Base-by-base conservation (phyloP, 1,140 invertebrate species). In the Eufriesea mexicana region DNA sequence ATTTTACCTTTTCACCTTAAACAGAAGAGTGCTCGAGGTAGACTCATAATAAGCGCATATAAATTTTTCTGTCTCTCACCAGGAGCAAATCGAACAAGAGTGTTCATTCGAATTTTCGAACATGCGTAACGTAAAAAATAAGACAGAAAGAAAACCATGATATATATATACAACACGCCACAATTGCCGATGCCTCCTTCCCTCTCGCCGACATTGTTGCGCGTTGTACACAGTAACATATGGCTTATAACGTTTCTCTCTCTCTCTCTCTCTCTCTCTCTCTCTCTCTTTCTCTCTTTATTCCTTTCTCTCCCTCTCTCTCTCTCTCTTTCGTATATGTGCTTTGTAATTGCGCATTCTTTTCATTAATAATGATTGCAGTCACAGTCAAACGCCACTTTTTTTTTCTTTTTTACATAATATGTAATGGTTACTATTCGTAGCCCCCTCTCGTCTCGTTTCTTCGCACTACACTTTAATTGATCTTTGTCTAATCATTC, bases 351-450 rank as follows among this genome's bases (percentile, higher is more conserved):
- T 74, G 57, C 74, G 73, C 75, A 83, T 80, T 87, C 87, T 72
- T 84, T 86, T 74, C 71, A 89, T n/a, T 88, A 90, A 88, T 91
- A 91, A 93, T 94, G 92, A 94, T 94, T 94, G 93, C 93, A 94
- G 93, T 94, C 93, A 94, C 93, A 94, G 92, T 93, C 87, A 93
- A 93, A 82, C 79, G 28, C 62, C 42, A 62, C 54, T n/a, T 25
- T 78, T 77, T 10, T 42, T 70, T 76, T 70, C 77, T 73, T 72
- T 77, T 82, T 66, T 79, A 83, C 79, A 62, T 42, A 64, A 73
- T 86, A 84, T 78, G 80, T 28, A 72, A 62, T 55, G 62, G 51
- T 74, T 61, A 62, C 62, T 83, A 86, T 79, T 78, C 62, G 61
- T 81, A 83, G 83, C 84, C 83, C 79, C 79, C 35, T 35, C 35